Conservation (phyloP, 2,888 invertebrate species). For the Sicus ferrugineus region DNA sequence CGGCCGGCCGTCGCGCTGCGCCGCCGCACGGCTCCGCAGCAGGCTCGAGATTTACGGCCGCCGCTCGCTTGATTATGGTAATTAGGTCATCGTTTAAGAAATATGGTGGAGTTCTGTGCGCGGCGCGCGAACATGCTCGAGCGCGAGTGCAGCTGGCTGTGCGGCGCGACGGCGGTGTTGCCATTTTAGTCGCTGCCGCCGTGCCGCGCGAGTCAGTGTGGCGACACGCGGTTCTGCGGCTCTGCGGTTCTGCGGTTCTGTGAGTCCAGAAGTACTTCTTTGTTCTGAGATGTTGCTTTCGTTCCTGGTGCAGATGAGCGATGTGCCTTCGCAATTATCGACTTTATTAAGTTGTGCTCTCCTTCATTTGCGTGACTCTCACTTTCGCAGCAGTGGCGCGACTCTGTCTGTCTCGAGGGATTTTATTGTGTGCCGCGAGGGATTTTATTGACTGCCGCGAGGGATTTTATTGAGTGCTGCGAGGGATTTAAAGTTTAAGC, state of each 20-base stretch:
- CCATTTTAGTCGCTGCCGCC: background rate
- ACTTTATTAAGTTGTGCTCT: too few relatives aligned
- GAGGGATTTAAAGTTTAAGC: too few relatives aligned
- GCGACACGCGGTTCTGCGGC: constrained; percentile 12
- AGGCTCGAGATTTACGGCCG: constrained; percentile 44
- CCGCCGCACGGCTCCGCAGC: constrained; percentile 9
- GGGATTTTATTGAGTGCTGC: too few relatives aligned
- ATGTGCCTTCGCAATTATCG: too few relatives aligned
- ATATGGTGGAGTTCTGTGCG: constrained; percentile 1
- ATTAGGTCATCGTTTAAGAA: constrained; percentile 54
- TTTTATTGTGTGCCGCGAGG: too few relatives aligned
- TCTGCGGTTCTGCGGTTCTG: too few relatives aligned
- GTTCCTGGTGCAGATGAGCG: background rate
- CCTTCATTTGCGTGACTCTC: too few relatives aligned
- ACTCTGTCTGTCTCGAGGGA: too few relatives aligned
- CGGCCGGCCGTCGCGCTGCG: background rate
- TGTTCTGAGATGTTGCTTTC: too few relatives aligned
- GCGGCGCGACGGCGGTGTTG: constrained; percentile 1
- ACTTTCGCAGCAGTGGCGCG: too few relatives aligned
- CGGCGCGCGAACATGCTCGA: background rate
- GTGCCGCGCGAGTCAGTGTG: constrained; percentile 26
- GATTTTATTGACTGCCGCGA: too few relatives aligned
- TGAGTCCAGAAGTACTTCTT: too few relatives aligned
- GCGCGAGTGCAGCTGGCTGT: background rate
- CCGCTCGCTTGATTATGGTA: constrained; percentile 52